Conservation (phyloP, 1,140 invertebrate species). For the Vanessa atalanta region DNA sequence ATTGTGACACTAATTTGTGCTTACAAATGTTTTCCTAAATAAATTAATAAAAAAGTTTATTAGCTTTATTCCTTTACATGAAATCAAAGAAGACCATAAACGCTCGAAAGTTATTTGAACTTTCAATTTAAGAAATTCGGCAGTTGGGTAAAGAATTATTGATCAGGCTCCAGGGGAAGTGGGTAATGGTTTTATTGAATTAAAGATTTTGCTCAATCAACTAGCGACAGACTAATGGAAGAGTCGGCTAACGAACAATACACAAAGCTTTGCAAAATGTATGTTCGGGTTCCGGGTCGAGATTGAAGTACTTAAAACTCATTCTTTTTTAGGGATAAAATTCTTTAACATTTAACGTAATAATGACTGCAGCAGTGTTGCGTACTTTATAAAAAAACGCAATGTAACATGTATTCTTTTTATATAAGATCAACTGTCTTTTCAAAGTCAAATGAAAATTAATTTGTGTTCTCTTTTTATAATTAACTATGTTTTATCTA, state of each 20-base stretch:
- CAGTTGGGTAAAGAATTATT: slow-evolving; percentile 15
- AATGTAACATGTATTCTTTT: too few relatives aligned
- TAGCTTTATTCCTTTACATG: background rate
- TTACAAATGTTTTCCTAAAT: too few relatives aligned
- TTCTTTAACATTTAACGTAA: background rate
- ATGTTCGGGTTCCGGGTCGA: slow-evolving; percentile 3
- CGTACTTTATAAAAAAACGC: too few relatives aligned
- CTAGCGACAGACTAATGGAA: slow-evolving; percentile 28
- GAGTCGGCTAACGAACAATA: slow-evolving; percentile 25
- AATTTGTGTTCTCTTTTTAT: too few relatives aligned
- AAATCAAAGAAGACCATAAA: background rate
- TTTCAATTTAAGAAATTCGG: slow-evolving; percentile 4
- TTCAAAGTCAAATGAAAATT: too few relatives aligned
- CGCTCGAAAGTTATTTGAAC: background rate
- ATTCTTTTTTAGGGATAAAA: background rate
- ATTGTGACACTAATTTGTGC: too few relatives aligned
- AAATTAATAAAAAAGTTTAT: too few relatives aligned
- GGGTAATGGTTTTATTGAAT: slow-evolving; percentile 15
- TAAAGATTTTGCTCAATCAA: slow-evolving; percentile 25
- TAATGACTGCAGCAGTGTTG: too few relatives aligned
- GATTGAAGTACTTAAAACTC: background rate
- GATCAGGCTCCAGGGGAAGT: background rate
- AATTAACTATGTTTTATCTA: too few relatives aligned
- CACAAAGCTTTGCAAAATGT: slow-evolving; percentile 17
- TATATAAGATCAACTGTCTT: too few relatives aligned